phyloP scores from a whole-genome alignment of 2,113 vertebrate genomes.

The Scomber colias region DNA sequence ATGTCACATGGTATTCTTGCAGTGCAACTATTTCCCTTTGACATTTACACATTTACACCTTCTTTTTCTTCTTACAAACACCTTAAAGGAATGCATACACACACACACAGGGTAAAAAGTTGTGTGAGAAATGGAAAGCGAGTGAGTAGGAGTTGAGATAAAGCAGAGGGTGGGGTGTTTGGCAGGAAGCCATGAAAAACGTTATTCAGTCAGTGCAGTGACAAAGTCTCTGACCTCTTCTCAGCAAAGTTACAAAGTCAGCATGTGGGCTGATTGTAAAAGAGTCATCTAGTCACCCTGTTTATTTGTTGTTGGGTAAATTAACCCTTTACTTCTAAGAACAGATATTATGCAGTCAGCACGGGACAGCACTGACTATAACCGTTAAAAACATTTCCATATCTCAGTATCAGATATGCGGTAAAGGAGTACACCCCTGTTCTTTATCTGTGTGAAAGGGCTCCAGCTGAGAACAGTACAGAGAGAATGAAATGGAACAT shows the following conservation, averaged over 20 bases:
- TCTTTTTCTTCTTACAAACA: not conserved
- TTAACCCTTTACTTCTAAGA: not conserved
- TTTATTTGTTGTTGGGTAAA: not conserved
- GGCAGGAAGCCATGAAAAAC: slow-evolving; percentile 52
- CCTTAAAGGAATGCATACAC: not conserved
- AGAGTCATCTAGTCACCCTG: not conserved
- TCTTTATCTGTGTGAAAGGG: not conserved
- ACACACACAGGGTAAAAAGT: not conserved
- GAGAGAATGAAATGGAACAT: not conserved
- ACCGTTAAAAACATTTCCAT: not conserved
- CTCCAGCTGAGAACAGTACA: not conserved
- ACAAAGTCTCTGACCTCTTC: slow-evolving; percentile 29
- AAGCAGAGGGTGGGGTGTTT: slow-evolving; percentile 41
- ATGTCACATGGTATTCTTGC: not conserved
- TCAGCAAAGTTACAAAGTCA: slow-evolving; percentile 21
- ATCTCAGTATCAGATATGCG: not conserved
- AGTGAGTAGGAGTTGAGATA: slow-evolving; percentile 40
- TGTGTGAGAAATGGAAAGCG: not conserved
- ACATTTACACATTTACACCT: slow-evolving; percentile 1
- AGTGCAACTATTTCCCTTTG: not conserved
- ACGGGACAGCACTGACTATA: not conserved
- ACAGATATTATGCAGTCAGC: not conserved
- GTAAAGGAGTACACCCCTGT: not conserved
- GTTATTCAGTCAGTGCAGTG: not conserved
- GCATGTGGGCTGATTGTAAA: slow-evolving; percentile 25